These are phyloP conservation scores for Agrochola circellaris DNA, from an alignment of 2,888 invertebrate genomes.

Conservation along the genomic window DNA sequence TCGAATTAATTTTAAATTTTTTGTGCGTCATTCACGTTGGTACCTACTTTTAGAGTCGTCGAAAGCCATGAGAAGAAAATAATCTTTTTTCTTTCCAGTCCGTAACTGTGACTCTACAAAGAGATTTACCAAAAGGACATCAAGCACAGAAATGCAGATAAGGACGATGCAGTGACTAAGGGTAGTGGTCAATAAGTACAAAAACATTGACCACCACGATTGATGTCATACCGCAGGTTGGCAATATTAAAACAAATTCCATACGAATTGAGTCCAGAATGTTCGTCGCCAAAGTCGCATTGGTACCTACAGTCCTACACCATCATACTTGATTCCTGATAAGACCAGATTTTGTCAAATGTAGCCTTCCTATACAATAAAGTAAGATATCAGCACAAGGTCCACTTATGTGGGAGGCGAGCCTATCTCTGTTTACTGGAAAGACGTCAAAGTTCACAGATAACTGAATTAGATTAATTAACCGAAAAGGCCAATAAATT, in stretches of 20 bases:
- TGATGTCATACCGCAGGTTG: background rate
- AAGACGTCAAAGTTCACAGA: slow-evolving; percentile 58
- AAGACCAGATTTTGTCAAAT: background rate
- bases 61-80: slow-evolving; percentile 24
- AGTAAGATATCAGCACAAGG: slow-evolving; percentile 32
- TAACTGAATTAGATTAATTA: slow-evolving; percentile 57
- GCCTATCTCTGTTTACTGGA: slow-evolving; percentile 35
- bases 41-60: background rate
- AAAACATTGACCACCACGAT: background rate
- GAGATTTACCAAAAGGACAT: background rate
- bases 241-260: background rate
- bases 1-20: slow-evolving; percentile 38
- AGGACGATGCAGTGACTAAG: background rate
- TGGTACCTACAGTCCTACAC: background rate
- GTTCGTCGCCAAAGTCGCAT: background rate
- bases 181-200: background rate
- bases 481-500: slow-evolving; percentile 34
- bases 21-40: slow-evolving; percentile 19
- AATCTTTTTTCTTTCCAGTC: background rate
- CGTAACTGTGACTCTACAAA: background rate
- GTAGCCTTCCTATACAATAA: background rate
- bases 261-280: background rate
- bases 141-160: background rate
- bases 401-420: slow-evolving; percentile 48
- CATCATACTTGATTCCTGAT: background rate